Evolutionary conservation across 2,113 vertebrate species (phyloP).

Genomic region (Cathartes aura): DNA sequence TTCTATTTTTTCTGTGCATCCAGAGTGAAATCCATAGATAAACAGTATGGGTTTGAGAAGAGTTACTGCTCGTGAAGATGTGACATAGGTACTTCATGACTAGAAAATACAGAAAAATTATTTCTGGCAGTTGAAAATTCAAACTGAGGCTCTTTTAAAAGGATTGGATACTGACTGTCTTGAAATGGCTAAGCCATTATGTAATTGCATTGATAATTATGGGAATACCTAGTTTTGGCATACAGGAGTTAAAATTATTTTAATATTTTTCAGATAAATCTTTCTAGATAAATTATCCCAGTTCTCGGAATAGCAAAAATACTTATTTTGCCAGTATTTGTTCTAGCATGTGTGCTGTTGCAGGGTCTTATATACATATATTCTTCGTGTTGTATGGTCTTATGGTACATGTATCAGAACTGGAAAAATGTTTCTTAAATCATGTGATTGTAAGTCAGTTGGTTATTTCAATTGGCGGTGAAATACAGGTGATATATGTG

Average conservation of each 20-base stretch:
- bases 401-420: rapidly evolving
- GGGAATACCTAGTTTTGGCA: no score
- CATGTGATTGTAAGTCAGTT: neutral
- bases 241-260: neutral
- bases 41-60: no score
- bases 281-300: neutral
- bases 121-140: neutral
- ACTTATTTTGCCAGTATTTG: neutral
- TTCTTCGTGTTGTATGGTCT: neutral
- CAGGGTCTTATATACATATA: rapidly evolving
- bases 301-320: neutral
- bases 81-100: neutral
- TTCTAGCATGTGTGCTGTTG: neutral
- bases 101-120: neutral
- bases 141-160: neutral
- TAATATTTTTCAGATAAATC: neutral
- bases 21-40: neutral
- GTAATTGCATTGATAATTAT: neutral
- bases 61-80: rapidly evolving
- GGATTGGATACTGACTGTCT: neutral
- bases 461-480: rapidly evolving
- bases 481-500: neutral
- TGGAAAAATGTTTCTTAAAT: neutral
- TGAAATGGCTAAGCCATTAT: neutral
- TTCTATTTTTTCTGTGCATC: rapidly evolving